Evolutionary conservation across 2,797 vertebrate species (phyloP), one percentile per base, ranked within the genome.

Genomic region (Telmatherina bonti): DNA sequence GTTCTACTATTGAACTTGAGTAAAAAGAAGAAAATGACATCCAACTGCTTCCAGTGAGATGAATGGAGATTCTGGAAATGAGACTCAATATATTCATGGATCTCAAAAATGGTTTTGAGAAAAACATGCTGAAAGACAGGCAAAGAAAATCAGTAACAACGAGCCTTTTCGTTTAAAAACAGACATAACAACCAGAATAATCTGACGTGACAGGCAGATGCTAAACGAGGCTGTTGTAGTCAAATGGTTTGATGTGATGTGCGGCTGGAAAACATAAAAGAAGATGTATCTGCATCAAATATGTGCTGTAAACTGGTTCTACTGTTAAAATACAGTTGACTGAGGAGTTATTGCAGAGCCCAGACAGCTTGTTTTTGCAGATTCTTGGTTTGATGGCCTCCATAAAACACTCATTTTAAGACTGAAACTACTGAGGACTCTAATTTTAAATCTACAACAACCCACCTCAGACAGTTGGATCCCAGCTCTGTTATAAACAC

Each of bases 1-100:
- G 56, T 62, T 5, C 12, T 49, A 24, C 62, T 61, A 82, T 63
- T 41, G 55, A 51, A 68, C 41, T 78, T 16, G 7, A 60, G 76
- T n/a, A 60, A 68, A 59, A 51, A 20, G 41, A 70, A 43, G 6
- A 35, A 75, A 82, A 68, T 59, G 76, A 76, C 31, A 63, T 74
- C n/a, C 45, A 49, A 49, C 45, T 60, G 51, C 76, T 84, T 76
- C 74, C 61, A 72, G 15, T 0, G 4, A 24, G 41, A 64, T 33
- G 51, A 70, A 79, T 52, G 24, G 16, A 29, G 62, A 43, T 60
- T 71, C 36, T 33, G 51, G 7, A 52, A 72, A 52, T 11, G 24
- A 54, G 27, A 24, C 33, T 63, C 31, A 29, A 36, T 29, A 35
- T 70, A 58, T 69, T 43, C 27, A n/a, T 52, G 26, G n/a, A 64